Conservation (phyloP, 1,140 invertebrate genomes). For the Adelges cooleyi region DNA sequence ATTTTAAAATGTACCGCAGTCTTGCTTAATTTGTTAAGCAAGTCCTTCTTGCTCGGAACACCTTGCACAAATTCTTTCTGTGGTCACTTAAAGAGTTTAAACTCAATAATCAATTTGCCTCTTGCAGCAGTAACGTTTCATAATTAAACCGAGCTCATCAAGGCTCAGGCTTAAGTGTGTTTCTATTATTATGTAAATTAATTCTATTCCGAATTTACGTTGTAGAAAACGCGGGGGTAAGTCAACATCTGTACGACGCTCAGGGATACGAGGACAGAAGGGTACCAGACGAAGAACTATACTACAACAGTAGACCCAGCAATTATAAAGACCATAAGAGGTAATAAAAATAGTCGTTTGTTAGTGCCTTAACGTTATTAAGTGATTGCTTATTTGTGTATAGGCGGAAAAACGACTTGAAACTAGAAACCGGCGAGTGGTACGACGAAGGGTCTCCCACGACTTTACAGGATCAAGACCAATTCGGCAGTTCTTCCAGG, state of each 20-base stretch:
- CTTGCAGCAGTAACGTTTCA: too few species aligned
- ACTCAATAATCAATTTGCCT: too few species aligned
- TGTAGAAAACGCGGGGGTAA: background rate
- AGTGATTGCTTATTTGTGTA: too few species aligned
- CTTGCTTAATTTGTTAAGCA: too few species aligned
- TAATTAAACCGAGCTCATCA: too few species aligned
- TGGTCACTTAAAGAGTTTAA: too few species aligned
- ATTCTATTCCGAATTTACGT: background rate
- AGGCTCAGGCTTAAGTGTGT: too few species aligned
- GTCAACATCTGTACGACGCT: background rate
- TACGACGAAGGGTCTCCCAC: conserved; percentile 16
- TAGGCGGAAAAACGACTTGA: conserved; percentile 17
- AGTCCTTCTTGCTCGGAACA: too few species aligned
- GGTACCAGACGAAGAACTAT: conserved; percentile 56
- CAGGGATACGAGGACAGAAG: conserved; percentile 20
- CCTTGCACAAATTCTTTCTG: too few species aligned
- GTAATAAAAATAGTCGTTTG: background rate
- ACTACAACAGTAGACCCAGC: conserved; percentile 77
- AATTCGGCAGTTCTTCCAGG: conserved; percentile 8
- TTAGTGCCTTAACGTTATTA: too few species aligned
- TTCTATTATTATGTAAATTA: too few species aligned
- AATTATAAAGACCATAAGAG: conserved; percentile 42
- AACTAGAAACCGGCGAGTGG: conserved; percentile 4
- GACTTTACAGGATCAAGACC: background rate
- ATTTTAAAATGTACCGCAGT: too few species aligned